These are phyloP conservation scores for Zele albiditarsus DNA, from an alignment of 2,888 invertebrate species.

Conservation along the genomic window DNA sequence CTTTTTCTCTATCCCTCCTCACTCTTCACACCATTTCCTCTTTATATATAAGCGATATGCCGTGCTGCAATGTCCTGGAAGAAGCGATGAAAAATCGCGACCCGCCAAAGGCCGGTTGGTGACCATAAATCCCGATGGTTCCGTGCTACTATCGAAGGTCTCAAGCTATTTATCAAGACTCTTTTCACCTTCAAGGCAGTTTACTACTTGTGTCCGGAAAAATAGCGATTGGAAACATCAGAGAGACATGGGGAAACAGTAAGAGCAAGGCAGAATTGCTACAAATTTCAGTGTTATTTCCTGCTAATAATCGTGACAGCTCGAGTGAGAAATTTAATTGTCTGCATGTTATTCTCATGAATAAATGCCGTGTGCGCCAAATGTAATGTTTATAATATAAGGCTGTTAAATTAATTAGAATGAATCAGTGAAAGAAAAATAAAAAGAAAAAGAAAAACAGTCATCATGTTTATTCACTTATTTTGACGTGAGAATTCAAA, in stretches of 20 bases:
- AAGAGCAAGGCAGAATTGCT: neutral
- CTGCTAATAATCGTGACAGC: too few relatives aligned
- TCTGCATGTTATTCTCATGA: too few relatives aligned
- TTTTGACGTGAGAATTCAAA: neutral
- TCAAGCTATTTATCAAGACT: conserved; percentile 65
- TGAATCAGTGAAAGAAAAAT: neutral
- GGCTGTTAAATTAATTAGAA: neutral
- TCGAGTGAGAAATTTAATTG: too few relatives aligned
- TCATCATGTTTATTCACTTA: conserved; percentile 3
- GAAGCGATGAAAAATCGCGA: conserved; percentile 63
- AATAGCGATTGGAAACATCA: neutral
- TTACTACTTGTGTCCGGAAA: conserved; percentile 18
- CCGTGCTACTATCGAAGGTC: conserved; percentile 52
- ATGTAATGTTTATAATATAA: neutral
- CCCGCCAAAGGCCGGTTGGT: conserved; percentile 56
- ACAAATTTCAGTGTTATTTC: neutral
- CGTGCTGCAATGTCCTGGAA: conserved; percentile 43
- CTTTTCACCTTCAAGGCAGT: conserved; percentile 53
- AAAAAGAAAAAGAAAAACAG: neutral
- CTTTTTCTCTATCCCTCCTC: conserved; percentile 25
- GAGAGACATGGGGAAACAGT: neutral
- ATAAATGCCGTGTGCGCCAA: too few relatives aligned
- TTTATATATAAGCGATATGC: conserved; percentile 2
- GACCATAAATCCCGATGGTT: conserved; percentile 62
- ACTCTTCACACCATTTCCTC: conserved; percentile 16